Evolutionary conservation across 2,113 vertebrate species (phyloP).

Genomic region (Neotoma lepida): DNA sequence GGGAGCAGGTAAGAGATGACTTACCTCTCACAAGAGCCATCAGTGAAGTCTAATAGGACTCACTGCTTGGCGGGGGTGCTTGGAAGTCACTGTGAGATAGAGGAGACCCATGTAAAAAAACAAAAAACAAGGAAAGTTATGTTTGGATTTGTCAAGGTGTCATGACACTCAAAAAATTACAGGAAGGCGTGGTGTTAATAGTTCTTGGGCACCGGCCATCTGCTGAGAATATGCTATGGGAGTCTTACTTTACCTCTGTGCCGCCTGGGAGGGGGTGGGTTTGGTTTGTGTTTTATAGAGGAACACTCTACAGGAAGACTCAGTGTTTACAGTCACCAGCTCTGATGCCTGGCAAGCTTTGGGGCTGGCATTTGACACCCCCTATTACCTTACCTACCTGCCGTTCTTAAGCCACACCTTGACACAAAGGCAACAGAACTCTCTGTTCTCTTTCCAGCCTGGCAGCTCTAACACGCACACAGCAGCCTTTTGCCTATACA

Average conservation of each 20-base stretch:
- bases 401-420: background rate
- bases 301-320: too few species aligned
- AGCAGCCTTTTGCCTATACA: too few species aligned
- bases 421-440: background rate
- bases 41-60: background rate
- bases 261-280: background rate
- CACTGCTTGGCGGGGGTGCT: background rate
- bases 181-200: background rate
- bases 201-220: background rate
- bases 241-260: background rate
- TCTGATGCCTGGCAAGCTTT: background rate
- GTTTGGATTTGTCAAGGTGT: conserved; percentile 6
- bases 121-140: background rate
- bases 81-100: background rate
- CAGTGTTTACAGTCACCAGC: background rate
- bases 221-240: background rate
- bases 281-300: background rate
- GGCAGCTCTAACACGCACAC: background rate
- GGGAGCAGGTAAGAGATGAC: background rate
- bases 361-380: background rate
- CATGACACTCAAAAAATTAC: background rate
- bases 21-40: background rate
- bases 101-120: conserved; percentile 11
- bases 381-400: background rate
- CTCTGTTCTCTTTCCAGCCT: background rate